phyloP scores from a whole-genome alignment of 2,797 vertebrate genomes.

The Synaphobranchus kaupii region DNA sequence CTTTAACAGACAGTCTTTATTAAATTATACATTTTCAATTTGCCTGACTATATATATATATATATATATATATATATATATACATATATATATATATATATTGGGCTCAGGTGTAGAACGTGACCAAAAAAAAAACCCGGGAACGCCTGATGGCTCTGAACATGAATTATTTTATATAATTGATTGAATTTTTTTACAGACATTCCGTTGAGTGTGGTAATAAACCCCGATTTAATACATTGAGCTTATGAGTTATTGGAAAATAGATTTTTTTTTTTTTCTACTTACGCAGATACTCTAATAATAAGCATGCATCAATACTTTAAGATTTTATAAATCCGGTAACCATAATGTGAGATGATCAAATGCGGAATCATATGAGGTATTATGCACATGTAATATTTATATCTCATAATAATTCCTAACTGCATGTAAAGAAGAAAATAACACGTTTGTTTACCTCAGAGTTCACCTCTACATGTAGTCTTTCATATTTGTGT shows the following conservation, averaged over 20 bases:
- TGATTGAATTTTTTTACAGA: slow-evolving; percentile 58
- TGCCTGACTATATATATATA: slow-evolving; percentile 61
- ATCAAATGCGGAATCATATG: not conserved
- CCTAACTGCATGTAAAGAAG: not conserved
- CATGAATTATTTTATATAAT: slow-evolving; percentile 67
- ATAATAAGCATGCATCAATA: not conserved
- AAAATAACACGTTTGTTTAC: not conserved
- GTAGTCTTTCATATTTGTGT: not conserved
- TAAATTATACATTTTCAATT: slow-evolving; percentile 79
- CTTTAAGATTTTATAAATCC: not conserved
- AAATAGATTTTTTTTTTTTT: slow-evolving; percentile 53
- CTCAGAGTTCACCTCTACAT: too few species aligned
- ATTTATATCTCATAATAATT: not conserved
- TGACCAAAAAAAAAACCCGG: slow-evolving; percentile 60
- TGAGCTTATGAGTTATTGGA: slow-evolving; percentile 56
- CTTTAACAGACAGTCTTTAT: slow-evolving; percentile 82
- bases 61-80: slow-evolving; percentile 59
- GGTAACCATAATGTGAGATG: not conserved
- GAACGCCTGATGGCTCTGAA: slow-evolving; percentile 59
- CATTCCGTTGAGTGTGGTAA: slow-evolving; percentile 55
- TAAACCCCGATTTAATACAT: slow-evolving; percentile 50
- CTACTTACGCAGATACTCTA: not conserved
- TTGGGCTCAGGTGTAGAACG: slow-evolving; percentile 58
- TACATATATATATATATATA: slow-evolving; percentile 59
- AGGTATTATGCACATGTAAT: not conserved